Evolutionary conservation across 1,140 invertebrate species (phyloP).

Genomic region (Nasonia vitripennis): DNA sequence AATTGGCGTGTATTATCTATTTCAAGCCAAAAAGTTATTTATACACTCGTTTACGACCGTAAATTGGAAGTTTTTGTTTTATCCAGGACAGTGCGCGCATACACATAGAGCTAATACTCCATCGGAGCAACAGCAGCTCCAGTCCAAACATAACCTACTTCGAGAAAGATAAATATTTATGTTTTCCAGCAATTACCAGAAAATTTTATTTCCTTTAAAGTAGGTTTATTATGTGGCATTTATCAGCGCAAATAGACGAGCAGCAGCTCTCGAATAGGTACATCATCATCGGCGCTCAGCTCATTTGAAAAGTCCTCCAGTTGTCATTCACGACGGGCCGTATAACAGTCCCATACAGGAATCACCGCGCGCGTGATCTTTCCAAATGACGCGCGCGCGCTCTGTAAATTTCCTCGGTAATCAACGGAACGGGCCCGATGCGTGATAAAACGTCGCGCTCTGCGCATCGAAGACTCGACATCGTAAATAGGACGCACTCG

Average conservation of each 20-base stretch:
- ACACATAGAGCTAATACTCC: not conserved
- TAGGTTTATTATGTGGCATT: constrained; percentile 53
- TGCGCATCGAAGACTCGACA: not conserved
- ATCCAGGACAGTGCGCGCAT: not conserved
- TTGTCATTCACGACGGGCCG: constrained; percentile 21
- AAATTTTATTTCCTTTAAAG: constrained; percentile 31
- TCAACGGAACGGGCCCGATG: not conserved
- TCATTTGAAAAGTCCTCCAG: constrained; percentile 47
- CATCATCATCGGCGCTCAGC: not conserved
- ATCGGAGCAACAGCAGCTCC: not conserved
- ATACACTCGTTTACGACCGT: not conserved
- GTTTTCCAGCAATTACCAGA: constrained; percentile 6
- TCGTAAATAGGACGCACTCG: too few relatives aligned
- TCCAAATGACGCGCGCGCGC: not conserved
- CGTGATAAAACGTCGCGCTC: not conserved
- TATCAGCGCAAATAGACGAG: constrained; percentile 50
- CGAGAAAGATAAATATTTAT: constrained; percentile 15
- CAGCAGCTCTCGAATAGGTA: not conserved
- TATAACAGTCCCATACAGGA: too few relatives aligned
- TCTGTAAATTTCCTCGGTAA: not conserved
- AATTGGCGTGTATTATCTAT: not conserved
- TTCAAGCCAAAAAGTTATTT: not conserved
- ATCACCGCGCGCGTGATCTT: not conserved
- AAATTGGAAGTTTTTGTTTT: not conserved
- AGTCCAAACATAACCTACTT: constrained; percentile 14